Percentiles rank a stretch among this genome's conserved stretches.
These are phyloP conservation scores for Polypedilum vanderplanki DNA, from an alignment of 1,140 invertebrate genomes.

Conservation along the genomic window DNA sequence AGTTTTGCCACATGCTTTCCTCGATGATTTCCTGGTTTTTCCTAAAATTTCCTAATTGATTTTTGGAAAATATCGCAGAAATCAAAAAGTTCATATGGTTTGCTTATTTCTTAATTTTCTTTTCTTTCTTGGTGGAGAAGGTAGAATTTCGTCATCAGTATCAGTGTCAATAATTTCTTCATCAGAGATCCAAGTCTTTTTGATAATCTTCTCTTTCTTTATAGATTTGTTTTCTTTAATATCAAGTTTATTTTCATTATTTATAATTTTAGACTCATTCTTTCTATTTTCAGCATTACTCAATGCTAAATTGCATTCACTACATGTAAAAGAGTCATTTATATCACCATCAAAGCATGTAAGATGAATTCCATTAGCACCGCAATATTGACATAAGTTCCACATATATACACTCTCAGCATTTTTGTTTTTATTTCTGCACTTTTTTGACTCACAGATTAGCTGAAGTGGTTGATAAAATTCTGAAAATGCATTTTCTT, in stretches of 20 bases:
- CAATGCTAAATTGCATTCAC: neutral
- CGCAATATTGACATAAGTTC: neutral
- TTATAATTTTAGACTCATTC: neutral
- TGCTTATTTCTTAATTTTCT: too few relatives aligned
- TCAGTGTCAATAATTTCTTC: too few relatives aligned
- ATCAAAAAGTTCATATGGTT: too few relatives aligned
- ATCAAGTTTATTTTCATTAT: neutral
- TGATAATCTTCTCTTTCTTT: too few relatives aligned
- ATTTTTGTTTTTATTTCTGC: neutral
- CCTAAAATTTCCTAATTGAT: too few relatives aligned
- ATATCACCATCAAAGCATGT: neutral
- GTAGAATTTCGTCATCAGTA: too few relatives aligned
- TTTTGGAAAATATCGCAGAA: too few relatives aligned
- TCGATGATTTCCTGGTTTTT: too few relatives aligned
- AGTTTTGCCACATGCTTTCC: too few relatives aligned
- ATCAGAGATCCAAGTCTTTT: too few relatives aligned
- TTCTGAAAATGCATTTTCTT: conserved; percentile 7
- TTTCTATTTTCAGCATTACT: neutral
- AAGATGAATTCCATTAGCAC: neutral
- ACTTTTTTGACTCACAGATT: neutral
- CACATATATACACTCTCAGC: neutral
- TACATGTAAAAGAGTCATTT: neutral
- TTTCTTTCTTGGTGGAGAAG: too few relatives aligned
- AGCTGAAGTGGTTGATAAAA: neutral
- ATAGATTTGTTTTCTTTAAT: too few relatives aligned